Conservation (phyloP, 2,888 invertebrate species). For the Aleiodes testaceus region DNA sequence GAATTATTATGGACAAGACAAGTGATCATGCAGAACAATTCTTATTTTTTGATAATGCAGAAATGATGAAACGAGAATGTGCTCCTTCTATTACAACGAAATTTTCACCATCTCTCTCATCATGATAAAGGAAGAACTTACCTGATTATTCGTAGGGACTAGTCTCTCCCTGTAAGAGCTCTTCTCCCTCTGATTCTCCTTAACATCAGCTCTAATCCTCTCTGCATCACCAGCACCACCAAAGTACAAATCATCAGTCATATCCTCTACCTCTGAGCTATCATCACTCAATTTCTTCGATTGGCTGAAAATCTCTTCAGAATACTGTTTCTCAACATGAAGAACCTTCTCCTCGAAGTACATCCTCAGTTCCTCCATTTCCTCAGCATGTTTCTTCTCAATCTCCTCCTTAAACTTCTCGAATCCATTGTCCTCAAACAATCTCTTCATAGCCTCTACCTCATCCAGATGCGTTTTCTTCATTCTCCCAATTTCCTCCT, state of each 20-base stretch:
- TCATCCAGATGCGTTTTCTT: slow-evolving; percentile 52
- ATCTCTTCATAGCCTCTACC: slow-evolving; percentile 72
- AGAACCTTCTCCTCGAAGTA: slow-evolving; percentile 88
- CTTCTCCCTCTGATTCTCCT: neutral
- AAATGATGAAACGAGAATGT: no score
- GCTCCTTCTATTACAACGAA: no score
- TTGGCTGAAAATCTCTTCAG: slow-evolving; percentile 81
- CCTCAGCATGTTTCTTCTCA: slow-evolving; percentile 80
- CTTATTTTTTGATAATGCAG: no score
- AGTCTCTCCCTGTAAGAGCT: neutral
- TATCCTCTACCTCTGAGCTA: slow-evolving; percentile 70
- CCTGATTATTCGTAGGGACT: slow-evolving; percentile 2
- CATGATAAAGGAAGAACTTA: neutral
- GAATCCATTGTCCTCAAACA: slow-evolving; percentile 77
- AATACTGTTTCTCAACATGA: slow-evolving; percentile 86
- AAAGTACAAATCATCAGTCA: slow-evolving; percentile 71
- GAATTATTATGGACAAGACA: neutral
- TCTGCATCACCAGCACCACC: slow-evolving; percentile 55
- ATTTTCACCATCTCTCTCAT: slow-evolving; percentile 52
- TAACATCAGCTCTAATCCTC: slow-evolving; percentile 8
- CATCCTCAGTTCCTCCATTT: slow-evolving; percentile 85
- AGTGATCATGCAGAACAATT: neutral
- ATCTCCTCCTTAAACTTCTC: slow-evolving; percentile 76
- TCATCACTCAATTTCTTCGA: slow-evolving; percentile 77
- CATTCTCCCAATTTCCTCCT: slow-evolving; percentile 57